Percentiles rank a stretch among this genome's conserved stretches.
Evolutionary conservation across 2,888 invertebrate genomes (phyloP).

Genomic region (Drosophila merina): DNA sequence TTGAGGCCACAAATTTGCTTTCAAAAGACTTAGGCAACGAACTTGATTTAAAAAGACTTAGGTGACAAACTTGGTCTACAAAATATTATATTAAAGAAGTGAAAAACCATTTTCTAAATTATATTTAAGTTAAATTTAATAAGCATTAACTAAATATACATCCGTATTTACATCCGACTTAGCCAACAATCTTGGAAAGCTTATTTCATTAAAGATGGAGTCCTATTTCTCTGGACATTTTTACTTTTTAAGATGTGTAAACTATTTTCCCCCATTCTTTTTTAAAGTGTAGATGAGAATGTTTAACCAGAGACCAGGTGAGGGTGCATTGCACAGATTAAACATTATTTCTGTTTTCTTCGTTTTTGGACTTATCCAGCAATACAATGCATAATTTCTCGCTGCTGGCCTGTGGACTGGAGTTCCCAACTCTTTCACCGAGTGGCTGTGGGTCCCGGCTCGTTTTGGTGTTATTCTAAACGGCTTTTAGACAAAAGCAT

Average conservation of each 20-base stretch:
- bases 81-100: neutral
- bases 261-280: neutral
- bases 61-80: slow-evolving; percentile 44
- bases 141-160: no score
- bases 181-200: no score
- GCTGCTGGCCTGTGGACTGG: slow-evolving; percentile 62
- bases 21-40: slow-evolving; percentile 75
- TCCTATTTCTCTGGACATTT: no score
- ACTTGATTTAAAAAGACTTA: slow-evolving; percentile 47
- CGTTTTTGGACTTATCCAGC: slow-evolving; percentile 38
- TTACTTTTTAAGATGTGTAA: no score
- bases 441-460: slow-evolving; percentile 31
- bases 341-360: slow-evolving; percentile 30
- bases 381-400: slow-evolving; percentile 73
- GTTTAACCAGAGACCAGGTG: slow-evolving; percentile 29
- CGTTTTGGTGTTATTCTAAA: slow-evolving; percentile 74
- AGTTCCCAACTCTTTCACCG: slow-evolving; percentile 16
- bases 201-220: no score
- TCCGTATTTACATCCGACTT: no score
- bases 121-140: no score
- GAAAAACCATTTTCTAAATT: no score
- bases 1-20: slow-evolving; percentile 25
- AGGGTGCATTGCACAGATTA: slow-evolving; percentile 44
- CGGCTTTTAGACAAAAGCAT: slow-evolving; percentile 78
- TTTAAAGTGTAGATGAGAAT: slow-evolving; percentile 12